These are phyloP conservation scores for Noctua comes DNA, from an alignment of 2,888 invertebrate genomes.

Conservation along the genomic window DNA sequence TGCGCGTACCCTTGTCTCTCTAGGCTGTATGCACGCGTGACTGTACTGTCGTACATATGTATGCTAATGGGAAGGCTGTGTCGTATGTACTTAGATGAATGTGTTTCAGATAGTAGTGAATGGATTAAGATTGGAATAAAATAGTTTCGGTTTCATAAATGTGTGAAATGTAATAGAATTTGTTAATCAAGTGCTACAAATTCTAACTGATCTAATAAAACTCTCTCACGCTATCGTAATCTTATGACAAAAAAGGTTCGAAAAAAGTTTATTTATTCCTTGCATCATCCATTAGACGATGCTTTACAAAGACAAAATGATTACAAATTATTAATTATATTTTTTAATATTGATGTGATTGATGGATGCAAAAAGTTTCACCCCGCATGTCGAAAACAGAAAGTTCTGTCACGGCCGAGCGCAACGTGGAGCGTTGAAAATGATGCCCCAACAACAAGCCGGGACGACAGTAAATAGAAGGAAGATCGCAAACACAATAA, in stretches of 20 bases:
- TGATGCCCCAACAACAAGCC: neutral
- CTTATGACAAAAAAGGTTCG: neutral
- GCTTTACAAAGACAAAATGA: neutral
- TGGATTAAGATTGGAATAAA: neutral
- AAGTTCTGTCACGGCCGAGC: neutral
- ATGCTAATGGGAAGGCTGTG: neutral
- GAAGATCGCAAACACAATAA: constrained; percentile 31
- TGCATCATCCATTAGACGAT: neutral
- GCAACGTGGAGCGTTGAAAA: neutral
- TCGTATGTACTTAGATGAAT: neutral
- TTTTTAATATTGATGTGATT: neutral
- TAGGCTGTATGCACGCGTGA: constrained; percentile 30
- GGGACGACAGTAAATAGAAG: constrained; percentile 9
- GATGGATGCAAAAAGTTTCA: constrained; percentile 21
- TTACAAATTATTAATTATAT: neutral
- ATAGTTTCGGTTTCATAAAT: neutral
- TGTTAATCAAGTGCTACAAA: neutral
- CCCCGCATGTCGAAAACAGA: neutral
- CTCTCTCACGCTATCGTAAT: neutral
- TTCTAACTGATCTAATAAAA: neutral
- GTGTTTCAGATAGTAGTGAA: neutral
- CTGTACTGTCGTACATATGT: constrained; percentile 7
- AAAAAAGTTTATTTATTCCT: neutral
- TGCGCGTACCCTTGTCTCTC: constrained; percentile 28
- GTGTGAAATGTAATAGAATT: neutral